Evolutionary conservation across 1,140 invertebrate species (phyloP).

Genomic region (Ericerus pela): DNA sequence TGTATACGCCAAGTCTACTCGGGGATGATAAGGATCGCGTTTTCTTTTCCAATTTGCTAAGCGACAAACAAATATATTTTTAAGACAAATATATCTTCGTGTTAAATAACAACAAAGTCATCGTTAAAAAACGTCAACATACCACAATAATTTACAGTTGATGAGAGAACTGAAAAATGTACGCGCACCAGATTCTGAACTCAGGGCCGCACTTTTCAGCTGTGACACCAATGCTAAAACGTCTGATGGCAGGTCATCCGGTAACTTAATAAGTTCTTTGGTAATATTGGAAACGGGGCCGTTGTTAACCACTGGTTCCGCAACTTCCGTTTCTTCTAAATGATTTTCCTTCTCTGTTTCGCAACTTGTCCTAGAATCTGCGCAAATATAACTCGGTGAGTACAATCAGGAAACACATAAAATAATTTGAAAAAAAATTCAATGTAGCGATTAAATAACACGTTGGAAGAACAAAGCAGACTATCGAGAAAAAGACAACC

Average conservation of each 20-base stretch:
- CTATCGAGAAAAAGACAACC: too few relatives aligned
- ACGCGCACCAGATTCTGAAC: neutral
- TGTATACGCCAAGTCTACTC: slow-evolving; percentile 34
- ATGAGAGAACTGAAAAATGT: neutral
- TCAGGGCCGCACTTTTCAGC: neutral
- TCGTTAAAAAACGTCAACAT: neutral
- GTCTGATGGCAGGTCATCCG: neutral
- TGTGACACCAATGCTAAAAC: neutral
- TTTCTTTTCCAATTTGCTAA: slow-evolving; percentile 24
- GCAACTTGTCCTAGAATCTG: neutral
- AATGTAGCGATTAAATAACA: too few relatives aligned
- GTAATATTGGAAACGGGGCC: neutral
- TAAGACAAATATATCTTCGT: neutral
- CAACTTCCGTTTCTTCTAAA: slow-evolving; percentile 1
- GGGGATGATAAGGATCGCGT: slow-evolving; percentile 20
- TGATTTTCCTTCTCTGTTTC: slow-evolving; percentile 1
- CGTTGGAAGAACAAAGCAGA: too few relatives aligned
- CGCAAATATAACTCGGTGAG: too few relatives aligned
- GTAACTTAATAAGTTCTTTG: slow-evolving; percentile 7
- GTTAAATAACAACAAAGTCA: neutral
- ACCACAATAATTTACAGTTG: neutral
- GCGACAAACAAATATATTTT: neutral
- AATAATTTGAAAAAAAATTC: too few relatives aligned
- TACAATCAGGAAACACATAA: too few relatives aligned
- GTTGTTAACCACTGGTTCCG: neutral